phyloP scores from a whole-genome alignment of 1,140 invertebrate genomes.

The Cotesia chilonis region DNA sequence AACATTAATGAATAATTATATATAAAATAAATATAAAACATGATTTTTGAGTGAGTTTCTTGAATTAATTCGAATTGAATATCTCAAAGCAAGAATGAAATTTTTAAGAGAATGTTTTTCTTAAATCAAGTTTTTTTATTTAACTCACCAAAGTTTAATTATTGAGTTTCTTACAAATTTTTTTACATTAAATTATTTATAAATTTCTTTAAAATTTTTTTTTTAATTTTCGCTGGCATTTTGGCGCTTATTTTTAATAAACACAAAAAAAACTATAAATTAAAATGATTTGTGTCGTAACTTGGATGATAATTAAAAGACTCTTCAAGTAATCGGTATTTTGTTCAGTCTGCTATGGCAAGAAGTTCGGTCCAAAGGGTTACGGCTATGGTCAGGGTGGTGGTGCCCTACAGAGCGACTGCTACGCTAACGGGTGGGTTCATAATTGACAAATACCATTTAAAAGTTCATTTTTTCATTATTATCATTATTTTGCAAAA shows the following conservation, averaged over 20 bases:
- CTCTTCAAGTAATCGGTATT: constrained; percentile 56
- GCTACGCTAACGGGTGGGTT: constrained; percentile 77
- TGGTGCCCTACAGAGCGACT: constrained; percentile 88
- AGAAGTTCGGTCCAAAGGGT: constrained; percentile 92
- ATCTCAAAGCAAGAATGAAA: too few species aligned
- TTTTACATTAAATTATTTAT: too few species aligned
- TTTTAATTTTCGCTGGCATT: too few species aligned
- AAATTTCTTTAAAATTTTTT: too few species aligned
- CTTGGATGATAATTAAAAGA: not conserved
- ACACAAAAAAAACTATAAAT: not conserved
- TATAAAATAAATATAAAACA: too few species aligned
- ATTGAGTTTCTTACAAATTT: too few species aligned
- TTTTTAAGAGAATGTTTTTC: too few species aligned
- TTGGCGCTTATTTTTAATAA: too few species aligned
- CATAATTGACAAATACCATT: constrained; percentile 17
- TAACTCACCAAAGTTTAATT: too few species aligned
- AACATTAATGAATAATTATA: not conserved
- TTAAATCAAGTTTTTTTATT: too few species aligned
- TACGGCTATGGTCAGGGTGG: constrained; percentile 93
- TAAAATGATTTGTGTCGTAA: constrained; percentile 2
- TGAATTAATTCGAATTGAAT: too few species aligned
- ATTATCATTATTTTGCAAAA: constrained; percentile 16
- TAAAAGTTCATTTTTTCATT: not conserved
- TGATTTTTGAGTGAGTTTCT: too few species aligned
- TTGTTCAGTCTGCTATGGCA: constrained; percentile 88